Evolutionary conservation across 2,888 invertebrate genomes (phyloP), one percentile per base, ranked within the genome.

Genomic region (Drosophila rellima): DNA sequence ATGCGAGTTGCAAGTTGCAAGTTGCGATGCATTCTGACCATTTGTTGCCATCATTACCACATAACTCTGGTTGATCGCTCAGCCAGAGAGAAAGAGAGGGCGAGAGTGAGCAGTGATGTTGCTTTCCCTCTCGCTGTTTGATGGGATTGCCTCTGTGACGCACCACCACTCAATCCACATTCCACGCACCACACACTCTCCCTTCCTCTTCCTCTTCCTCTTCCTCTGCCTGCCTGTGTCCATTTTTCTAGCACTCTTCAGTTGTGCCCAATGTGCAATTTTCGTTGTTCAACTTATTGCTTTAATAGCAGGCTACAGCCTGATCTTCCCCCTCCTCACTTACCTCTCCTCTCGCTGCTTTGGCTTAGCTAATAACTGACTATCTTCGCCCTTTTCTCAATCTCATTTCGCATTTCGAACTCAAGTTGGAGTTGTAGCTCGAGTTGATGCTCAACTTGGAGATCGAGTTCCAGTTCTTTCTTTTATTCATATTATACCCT

Each of bases 1-100:
- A n/a, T 35, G 35, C n/a, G 35, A 35, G 35, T n/a, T 13, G 35
- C 35, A 33, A 13, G 33, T 33, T 77, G 77, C 70, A 55, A 61
- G 74, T 50, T 64, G 10, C 61, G 40, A 42, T 59, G 54, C 73
- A 69, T 78, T 73, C 73, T 67, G 45, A 47, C 74, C 78, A 74
- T 86, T 83, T 80, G 72, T 75, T 72, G 69, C 68, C 71, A 74
- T 78, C 86, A 85, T 88, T 85, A 88, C 88, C 88, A 85, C 85
- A 81, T 84, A 87, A 87, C 84, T 84, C 76, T 60, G 68, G 54
- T 84, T 87, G 80, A 80, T 87, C 82, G 71, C 68, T 35, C 35
- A 7, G 26, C 6, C 0, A 26, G 26, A 26, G 26, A 26, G 7
- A 7, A 7, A 0, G 7, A 26, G 7, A 26, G 26, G 7, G 29